phyloP scores from a whole-genome alignment of 2,113 vertebrate species.

The Crotalus tigris region DNA sequence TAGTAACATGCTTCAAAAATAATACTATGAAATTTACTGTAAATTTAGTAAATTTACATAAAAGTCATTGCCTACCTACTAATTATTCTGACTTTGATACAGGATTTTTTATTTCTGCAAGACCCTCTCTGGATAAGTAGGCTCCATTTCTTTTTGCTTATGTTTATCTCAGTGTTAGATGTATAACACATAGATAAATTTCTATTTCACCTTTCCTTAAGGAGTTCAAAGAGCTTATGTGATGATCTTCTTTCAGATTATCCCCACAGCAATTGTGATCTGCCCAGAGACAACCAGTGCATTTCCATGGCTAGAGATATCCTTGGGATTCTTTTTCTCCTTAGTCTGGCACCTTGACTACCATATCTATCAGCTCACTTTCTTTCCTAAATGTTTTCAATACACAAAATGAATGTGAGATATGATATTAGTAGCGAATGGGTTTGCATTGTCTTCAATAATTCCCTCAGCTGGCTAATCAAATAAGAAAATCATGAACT shows the following conservation, averaged over 20 bases:
- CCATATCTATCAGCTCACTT: not conserved
- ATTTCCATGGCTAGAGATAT: not conserved
- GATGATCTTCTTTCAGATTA: not conserved
- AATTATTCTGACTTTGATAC: not conserved
- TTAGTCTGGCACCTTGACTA: not conserved
- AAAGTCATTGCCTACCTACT: not conserved
- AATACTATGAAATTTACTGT: not conserved
- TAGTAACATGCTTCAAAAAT: not conserved
- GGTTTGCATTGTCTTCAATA: not conserved
- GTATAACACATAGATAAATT: not conserved
- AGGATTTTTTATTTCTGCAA: not conserved
- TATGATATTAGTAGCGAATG: not conserved
- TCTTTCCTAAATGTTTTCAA: not conserved
- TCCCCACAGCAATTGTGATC: not conserved
- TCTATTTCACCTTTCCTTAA: not conserved
- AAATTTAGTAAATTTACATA: not conserved
- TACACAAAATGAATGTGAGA: not conserved
- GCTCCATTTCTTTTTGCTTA: not conserved
- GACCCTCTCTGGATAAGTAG: not conserved
- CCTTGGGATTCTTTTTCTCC: not conserved
- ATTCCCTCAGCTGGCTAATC: not conserved
- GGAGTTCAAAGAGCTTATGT: not conserved
- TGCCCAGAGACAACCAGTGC: not conserved
- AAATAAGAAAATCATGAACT: not conserved
- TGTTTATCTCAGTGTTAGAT: not conserved